Base-by-base conservation (phyloP, 2,797 vertebrate genomes). In the Eurystomus glaucurus region DNA sequence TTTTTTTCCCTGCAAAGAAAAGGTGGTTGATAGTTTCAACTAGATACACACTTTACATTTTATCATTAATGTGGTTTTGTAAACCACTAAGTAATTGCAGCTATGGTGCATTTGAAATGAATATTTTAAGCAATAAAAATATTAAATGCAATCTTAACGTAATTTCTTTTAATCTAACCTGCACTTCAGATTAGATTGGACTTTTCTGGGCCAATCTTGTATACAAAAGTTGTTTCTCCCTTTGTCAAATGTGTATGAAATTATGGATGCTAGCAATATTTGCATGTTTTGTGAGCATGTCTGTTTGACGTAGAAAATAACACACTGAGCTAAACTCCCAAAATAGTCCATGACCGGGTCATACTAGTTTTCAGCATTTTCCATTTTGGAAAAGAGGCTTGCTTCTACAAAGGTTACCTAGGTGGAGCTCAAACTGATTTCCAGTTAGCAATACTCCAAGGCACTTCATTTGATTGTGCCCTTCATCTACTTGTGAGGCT, bases 281-380 rank as follows among this genome's bases (percentile, higher is more conserved):
- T 70, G 5, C 10, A 50, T 75, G 8, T 22, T 80, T 66, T 2
- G 1, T 74, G 29, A 81, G 15, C 20, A 31, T 23, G 11, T 21
- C 35, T 81, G 0, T 74, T 54, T 50, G 51, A 25, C 0, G 0
- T 18, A 65, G 70, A 28, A 75, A 70, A 61, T 19, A 71, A 8
- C 41, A 50, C n/a, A 15, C 16, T 72, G 16, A 18, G 11, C 20
- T 48, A 48, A 51, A 43, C 1, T 6, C 10, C 19, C 3, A 29
- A 48, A 61, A 29, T 28, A 51, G 3, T 50, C 15, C 13, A 14
- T 57, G 45, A 16, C 7, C 26, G 52, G 41, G 15, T 84, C 18
- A 7, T 78, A 7, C 1, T n/a, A 28, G 14, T 75, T 68, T 74
- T 78, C 57, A 88, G 11, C 3, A 11, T 16, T 54, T 14, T 50